These are phyloP conservation scores for Lagopus muta DNA, from an alignment of 2,113 vertebrate species.

Conservation along the genomic window DNA sequence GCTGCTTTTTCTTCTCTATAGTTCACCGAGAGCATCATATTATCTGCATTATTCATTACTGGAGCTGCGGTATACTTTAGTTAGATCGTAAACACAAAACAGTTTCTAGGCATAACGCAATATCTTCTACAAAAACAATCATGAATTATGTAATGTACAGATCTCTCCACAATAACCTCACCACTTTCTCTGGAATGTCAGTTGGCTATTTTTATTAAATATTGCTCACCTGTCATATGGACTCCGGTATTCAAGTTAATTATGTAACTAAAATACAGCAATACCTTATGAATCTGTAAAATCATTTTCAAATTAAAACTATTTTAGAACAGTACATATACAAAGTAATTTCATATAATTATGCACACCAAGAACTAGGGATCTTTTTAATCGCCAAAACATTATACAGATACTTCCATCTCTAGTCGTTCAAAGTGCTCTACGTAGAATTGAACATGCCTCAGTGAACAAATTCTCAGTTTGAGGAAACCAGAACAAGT, in stretches of 20 bases:
- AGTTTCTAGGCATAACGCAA: slow-evolving; percentile 64
- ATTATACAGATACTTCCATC: neutral
- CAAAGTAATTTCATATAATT: slow-evolving; percentile 18
- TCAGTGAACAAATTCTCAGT: neutral
- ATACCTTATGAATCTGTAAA: slow-evolving; percentile 59
- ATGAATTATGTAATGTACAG: slow-evolving; percentile 79
- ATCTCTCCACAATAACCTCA: slow-evolving; percentile 61
- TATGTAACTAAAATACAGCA: slow-evolving; percentile 59
- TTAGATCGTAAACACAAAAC: slow-evolving; percentile 69
- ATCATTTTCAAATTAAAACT: slow-evolving; percentile 63
- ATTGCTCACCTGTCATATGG: slow-evolving; percentile 68
- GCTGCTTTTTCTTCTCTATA: slow-evolving; percentile 50
- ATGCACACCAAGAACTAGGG: neutral
- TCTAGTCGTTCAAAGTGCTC: neutral
- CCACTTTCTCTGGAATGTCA: slow-evolving; percentile 37
- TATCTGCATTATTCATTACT: slow-evolving; percentile 77
- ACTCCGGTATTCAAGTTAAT: slow-evolving; percentile 65
- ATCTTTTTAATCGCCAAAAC: neutral
- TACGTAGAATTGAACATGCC: neutral
- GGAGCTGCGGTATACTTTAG: slow-evolving; percentile 53
- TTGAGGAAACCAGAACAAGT: neutral
- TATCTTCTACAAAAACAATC: slow-evolving; percentile 56
- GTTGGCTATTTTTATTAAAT: slow-evolving; percentile 76
- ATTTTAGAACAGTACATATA: slow-evolving; percentile 35
- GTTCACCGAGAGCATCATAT: slow-evolving; percentile 62